A percentile compares a stretch with the other conserved stretches of the same genome.
phyloP scores from a whole-genome alignment of 2,797 vertebrate species.

The Epinephelus malabaricus region DNA sequence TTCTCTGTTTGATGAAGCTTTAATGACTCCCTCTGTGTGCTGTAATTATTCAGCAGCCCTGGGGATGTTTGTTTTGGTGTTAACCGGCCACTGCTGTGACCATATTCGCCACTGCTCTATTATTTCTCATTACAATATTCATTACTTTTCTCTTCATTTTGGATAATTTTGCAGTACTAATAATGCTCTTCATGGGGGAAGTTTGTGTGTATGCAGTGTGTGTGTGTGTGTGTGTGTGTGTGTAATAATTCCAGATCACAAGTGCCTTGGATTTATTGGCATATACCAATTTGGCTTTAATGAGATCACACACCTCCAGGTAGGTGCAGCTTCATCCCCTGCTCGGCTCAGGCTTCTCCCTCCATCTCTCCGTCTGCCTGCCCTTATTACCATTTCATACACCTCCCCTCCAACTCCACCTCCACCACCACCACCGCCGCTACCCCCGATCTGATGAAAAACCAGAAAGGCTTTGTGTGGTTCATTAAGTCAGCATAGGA shows the following conservation, averaged over 20 bases:
- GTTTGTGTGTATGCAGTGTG: conserved; percentile 55
- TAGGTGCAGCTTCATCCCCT: conserved; percentile 86
- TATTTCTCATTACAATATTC: conserved; percentile 86
- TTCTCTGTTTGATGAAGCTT: conserved; percentile 68
- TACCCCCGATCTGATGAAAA: conserved; percentile 95
- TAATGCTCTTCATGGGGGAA: conserved; percentile 77
- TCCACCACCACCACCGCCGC: conserved; percentile 19
- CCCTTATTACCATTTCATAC: conserved; percentile 97
- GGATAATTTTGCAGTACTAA: conserved; percentile 91
- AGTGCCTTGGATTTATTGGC: conserved; percentile 92
- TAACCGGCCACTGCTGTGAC: conserved; percentile 79
- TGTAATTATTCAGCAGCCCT: conserved; percentile 78
- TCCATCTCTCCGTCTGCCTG: conserved; percentile 78
- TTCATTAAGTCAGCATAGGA: conserved; percentile 99
- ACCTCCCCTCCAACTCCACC: conserved; percentile 74
- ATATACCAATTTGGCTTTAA: conserved; percentile 98
- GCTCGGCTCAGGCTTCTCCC: conserved; percentile 69
- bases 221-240: conserved; percentile 66
- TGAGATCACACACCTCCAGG: conserved; percentile 98
- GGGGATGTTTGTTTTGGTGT: conserved; percentile 83
- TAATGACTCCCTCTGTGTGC: conserved; percentile 72
- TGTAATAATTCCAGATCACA: conserved; percentile 93
- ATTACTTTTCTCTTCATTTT: conserved; percentile 92
- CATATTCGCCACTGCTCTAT: conserved; percentile 64
- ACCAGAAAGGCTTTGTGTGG: conserved; percentile 98